Conservation (phyloP, 2,888 invertebrate genomes). For the Troides oblongomaculatus region DNA sequence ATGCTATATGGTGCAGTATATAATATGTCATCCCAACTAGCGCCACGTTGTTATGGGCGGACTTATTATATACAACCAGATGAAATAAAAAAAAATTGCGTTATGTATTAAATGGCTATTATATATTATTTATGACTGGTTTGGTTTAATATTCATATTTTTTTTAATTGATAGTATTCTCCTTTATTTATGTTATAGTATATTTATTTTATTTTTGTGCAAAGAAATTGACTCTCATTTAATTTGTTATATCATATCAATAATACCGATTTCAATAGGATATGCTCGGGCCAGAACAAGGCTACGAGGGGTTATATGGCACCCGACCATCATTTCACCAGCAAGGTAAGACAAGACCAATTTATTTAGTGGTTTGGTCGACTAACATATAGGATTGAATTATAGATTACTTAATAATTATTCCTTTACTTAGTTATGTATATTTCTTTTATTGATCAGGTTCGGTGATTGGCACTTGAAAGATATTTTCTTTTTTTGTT, state of each 20-base stretch:
- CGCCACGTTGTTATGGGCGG: too few species aligned
- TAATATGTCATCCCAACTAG: too few species aligned
- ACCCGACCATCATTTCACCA: constrained; percentile 95
- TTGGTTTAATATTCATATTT: too few species aligned
- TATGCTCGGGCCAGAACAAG: constrained; percentile 94
- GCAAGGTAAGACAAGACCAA: constrained; percentile 83
- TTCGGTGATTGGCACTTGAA: constrained; percentile 29
- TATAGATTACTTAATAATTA: constrained; percentile 21
- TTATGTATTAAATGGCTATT: too few species aligned
- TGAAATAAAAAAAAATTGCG: too few species aligned
- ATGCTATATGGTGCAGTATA: too few species aligned
- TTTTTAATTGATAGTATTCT: too few species aligned
- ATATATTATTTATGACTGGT: too few species aligned
- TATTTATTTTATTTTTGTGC: neutral
- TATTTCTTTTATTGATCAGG: constrained; percentile 30
- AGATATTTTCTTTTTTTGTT: constrained; percentile 25
- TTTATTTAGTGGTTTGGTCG: constrained; percentile 44
- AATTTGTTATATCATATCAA: constrained; percentile 48
- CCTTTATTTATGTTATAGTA: neutral
- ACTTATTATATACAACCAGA: too few species aligned
- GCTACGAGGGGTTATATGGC: constrained; percentile 95
- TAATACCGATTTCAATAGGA: constrained; percentile 83
- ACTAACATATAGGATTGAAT: constrained; percentile 44
- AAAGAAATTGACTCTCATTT: constrained; percentile 31
- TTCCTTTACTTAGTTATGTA: constrained; percentile 21